phyloP scores from a whole-genome alignment of 2,113 vertebrate species.

The Cyrtonyx montezumae region DNA sequence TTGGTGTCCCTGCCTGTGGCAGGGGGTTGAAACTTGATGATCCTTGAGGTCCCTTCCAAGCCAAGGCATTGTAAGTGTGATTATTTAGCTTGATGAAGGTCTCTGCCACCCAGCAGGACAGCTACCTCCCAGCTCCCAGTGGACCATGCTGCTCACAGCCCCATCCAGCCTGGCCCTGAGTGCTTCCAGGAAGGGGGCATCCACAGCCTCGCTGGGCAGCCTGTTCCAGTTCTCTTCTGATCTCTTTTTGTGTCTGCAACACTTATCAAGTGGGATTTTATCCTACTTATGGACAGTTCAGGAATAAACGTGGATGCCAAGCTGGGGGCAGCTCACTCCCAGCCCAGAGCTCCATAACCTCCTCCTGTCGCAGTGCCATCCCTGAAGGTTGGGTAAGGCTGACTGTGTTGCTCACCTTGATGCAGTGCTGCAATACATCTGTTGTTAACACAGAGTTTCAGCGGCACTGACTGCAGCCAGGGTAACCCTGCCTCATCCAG shows the following conservation, averaged over 20 bases:
- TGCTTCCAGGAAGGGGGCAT: too few relatives aligned
- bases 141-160: too few relatives aligned
- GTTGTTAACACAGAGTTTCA: fast-evolving
- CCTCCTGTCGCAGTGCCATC: constrained; percentile 15
- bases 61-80: too few relatives aligned
- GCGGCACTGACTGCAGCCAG: not conserved
- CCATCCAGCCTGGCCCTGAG: too few relatives aligned
- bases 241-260: not conserved
- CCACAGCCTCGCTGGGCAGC: too few relatives aligned
- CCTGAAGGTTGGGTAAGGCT: constrained; percentile 48
- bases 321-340: not conserved
- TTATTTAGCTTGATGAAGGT: too few relatives aligned
- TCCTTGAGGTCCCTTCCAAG: too few relatives aligned
- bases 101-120: too few relatives aligned
- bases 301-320: not conserved
- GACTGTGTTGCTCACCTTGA: constrained; percentile 57
- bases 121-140: too few relatives aligned
- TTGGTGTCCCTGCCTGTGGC: too few relatives aligned
- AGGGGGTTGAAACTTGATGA: too few relatives aligned
- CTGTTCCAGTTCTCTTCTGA: too few relatives aligned
- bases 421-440: not conserved
- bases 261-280: not conserved
- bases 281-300: not conserved
- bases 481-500: constrained; percentile 24
- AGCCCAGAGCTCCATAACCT: constrained; percentile 30